phyloP scores from a whole-genome alignment of 2,113 vertebrate genomes.

The Sus scrofa region DNA sequence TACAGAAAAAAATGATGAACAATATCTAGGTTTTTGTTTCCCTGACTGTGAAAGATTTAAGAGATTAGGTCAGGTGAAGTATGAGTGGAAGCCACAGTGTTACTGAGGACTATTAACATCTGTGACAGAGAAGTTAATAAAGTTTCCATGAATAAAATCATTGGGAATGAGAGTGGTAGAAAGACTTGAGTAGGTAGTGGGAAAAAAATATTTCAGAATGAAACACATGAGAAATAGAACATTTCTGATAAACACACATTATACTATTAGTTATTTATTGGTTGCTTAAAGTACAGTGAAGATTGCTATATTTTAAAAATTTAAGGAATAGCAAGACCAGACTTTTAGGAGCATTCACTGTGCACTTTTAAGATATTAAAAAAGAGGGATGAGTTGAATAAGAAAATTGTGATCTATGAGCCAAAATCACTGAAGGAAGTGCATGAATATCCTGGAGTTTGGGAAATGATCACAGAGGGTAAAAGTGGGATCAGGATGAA shows the following conservation, averaged over 20 bases:
- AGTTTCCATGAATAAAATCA: neutral
- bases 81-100: neutral
- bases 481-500: neutral
- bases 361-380: neutral
- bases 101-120: neutral
- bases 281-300: neutral
- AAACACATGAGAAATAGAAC: neutral
- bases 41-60: neutral
- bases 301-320: neutral
- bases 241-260: neutral
- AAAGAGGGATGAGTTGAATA: neutral
- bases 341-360: neutral
- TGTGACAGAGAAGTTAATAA: neutral
- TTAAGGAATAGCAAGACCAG: neutral
- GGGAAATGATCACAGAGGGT: rapidly evolving
- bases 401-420: neutral
- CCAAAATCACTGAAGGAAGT: neutral
- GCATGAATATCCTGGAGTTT: neutral
- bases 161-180: neutral
- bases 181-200: neutral
- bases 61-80: neutral
- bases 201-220: neutral
- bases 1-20: neutral
- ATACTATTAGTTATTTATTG: neutral
- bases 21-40: neutral